Conservation (phyloP, 1,140 invertebrate genomes). For the Euura lappo region DNA sequence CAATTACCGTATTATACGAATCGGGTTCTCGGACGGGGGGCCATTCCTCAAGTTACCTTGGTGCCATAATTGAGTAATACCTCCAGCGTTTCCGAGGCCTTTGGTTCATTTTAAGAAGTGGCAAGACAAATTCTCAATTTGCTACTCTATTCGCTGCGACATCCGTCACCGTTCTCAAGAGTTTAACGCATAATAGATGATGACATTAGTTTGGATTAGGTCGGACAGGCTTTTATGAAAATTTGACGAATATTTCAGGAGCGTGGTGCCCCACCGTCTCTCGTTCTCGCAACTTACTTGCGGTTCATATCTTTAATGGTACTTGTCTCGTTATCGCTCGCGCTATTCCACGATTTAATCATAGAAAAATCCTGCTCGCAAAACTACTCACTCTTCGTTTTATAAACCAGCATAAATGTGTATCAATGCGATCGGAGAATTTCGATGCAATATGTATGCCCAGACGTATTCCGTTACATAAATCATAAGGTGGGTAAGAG, state of each 20-base stretch:
- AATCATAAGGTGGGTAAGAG: neutral
- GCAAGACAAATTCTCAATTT: slow-evolving; percentile 31
- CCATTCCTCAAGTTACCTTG: slow-evolving; percentile 2
- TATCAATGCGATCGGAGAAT: too few species aligned
- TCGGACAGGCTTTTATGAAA: slow-evolving; percentile 12
- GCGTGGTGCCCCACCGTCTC: neutral
- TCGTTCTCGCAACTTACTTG: too few species aligned
- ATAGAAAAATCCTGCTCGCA: too few species aligned
- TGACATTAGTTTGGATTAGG: slow-evolving; percentile 34
- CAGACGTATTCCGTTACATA: neutral
- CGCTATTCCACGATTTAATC: too few species aligned
- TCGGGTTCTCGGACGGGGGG: neutral
- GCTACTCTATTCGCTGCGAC: slow-evolving; percentile 25
- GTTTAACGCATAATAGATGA: slow-evolving; percentile 26
- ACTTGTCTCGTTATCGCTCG: too few species aligned
- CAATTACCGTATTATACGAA: too few species aligned
- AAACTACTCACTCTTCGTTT: too few species aligned
- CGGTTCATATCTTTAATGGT: too few species aligned
- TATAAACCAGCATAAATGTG: too few species aligned
- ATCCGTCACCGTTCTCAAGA: slow-evolving; percentile 6
- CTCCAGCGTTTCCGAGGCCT: neutral
- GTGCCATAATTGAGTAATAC: neutral
- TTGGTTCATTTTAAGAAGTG: slow-evolving; percentile 9
- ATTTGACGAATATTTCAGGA: neutral
- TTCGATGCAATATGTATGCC: neutral